Conservation (phyloP, 2,888 invertebrate genomes). For the Buathra laborator region DNA sequence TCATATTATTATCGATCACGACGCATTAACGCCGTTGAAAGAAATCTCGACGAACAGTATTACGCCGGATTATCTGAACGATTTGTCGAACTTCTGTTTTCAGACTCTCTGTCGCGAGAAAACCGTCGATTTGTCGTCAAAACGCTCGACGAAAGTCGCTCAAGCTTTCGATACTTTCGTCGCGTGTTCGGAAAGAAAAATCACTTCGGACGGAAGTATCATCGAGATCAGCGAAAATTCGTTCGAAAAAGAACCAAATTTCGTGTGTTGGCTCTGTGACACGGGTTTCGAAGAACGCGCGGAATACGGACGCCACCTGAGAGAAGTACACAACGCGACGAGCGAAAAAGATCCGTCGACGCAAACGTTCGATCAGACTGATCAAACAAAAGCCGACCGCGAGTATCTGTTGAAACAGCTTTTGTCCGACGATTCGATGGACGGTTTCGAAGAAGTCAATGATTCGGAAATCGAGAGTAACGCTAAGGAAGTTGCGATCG, state of each 20-base stretch:
- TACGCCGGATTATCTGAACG: not conserved
- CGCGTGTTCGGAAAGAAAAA: not conserved
- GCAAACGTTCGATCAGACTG: not conserved
- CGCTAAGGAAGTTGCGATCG: not conserved
- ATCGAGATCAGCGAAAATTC: not conserved
- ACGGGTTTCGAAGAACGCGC: conserved; percentile 25
- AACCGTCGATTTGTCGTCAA: not conserved
- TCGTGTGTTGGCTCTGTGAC: conserved; percentile 54
- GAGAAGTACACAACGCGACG: conserved; percentile 25
- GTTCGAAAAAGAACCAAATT: not conserved
- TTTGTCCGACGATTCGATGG: conserved; percentile 54
- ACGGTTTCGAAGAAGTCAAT: not conserved
- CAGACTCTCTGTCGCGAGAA: not conserved
- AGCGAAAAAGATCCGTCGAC: not conserved
- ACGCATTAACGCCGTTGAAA: conserved; percentile 41
- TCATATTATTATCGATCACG: conserved; percentile 65
- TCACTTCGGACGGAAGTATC: not conserved
- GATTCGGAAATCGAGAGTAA: not conserved
- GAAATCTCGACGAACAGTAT: not conserved
- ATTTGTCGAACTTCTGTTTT: not conserved
- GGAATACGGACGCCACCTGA: conserved; percentile 53
- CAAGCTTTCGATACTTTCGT: no score
- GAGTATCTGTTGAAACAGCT: conserved; percentile 61
- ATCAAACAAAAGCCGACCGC: conserved; percentile 42
- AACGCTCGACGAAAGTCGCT: not conserved